Base-by-base conservation (phyloP, 2,888 invertebrate species). In the Aleiodes testaceus region DNA sequence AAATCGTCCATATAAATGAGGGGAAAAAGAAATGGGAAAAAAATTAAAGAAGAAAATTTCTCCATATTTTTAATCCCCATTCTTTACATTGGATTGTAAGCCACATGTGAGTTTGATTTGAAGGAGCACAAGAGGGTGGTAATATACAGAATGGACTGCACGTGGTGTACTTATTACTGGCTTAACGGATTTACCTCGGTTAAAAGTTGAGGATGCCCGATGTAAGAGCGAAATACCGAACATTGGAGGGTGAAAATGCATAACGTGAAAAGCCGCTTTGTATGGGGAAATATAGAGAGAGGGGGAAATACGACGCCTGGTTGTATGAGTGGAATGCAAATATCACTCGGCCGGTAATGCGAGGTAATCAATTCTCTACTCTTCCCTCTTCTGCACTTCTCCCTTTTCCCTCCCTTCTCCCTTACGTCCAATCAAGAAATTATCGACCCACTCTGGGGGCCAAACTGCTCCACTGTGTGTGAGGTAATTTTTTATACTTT, bases 281-380 rank as follows among this genome's bases (percentile, higher is more conserved):
- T 67, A 44, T 45, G 47, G 36, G 26, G 45, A 14, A 20, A 65
- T 26, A 22, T 65, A 22, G 30, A 53, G 70, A 59, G 42, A 11
- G 18, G 59, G 55, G 42, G 36, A 16, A 42, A 18, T 59, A 42
- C 16, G 59, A 72, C 79, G 78, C 77, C 73, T 75, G 77, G 77
- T 78, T 74, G 77, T 79, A 83, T 79, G 81, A 86, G 85, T 84
- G 84, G 80, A 87, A 85, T 82, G 85, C 86, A 86, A 87, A 87
- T 84, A 86, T 84, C 83, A 80, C 79, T 81, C 80, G 81, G 79
- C 77, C 79, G 83, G 81, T 85, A 85, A 86, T 84, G 84, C 80
- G 80, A 80, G 82, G 80, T 82, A 73, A 75, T 74, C 82, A 80
- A 82, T 83, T 55, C 78, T 72, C 69, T 14, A 22, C 42, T 50